A percentile compares a stretch with the other conserved stretches of the same genome.
Conservation (phyloP, 1,140 invertebrate species). For the Globodera rostochiensis region DNA sequence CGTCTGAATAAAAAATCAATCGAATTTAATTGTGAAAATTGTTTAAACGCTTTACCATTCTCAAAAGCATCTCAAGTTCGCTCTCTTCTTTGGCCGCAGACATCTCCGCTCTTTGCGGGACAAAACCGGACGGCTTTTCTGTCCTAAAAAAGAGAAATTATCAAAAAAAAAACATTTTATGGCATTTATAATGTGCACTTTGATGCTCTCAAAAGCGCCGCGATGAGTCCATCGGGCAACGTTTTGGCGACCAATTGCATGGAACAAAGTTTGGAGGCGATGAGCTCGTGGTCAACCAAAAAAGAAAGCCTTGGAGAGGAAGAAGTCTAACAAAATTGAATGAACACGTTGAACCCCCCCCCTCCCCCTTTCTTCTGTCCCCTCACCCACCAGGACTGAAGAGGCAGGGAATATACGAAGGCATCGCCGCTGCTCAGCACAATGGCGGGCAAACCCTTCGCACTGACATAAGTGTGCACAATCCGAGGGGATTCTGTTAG, state of each 20-base stretch:
- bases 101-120: slow-evolving; percentile 3
- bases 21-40: not conserved
- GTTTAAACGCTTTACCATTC: slow-evolving; percentile 2
- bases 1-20: slow-evolving; percentile 3
- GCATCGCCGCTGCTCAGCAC: slow-evolving; percentile 18
- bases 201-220: slow-evolving; percentile 1
- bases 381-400: slow-evolving; percentile 7
- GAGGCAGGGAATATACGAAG: slow-evolving; percentile 10
- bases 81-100: slow-evolving; percentile 18
- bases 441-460: slow-evolving; percentile 19
- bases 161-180: not conserved
- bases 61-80: slow-evolving; percentile 19
- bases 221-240: slow-evolving; percentile 19
- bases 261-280: not conserved
- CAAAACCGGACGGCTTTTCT: slow-evolving; percentile 5
- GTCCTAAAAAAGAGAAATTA: not conserved
- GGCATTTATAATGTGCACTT: not conserved
- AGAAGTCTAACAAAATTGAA: not conserved
- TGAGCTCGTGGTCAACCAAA: not conserved
- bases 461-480: slow-evolving; percentile 13
- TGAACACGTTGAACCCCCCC: not conserved
- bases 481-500: not conserved
- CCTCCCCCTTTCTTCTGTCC: too few relatives aligned
- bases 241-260: slow-evolving; percentile 20
- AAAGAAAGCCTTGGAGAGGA: not conserved